These are phyloP conservation scores for Paramuricea clavata DNA, from an alignment of 92 coral and sea anemone genomes.

Conservation along the genomic window DNA sequence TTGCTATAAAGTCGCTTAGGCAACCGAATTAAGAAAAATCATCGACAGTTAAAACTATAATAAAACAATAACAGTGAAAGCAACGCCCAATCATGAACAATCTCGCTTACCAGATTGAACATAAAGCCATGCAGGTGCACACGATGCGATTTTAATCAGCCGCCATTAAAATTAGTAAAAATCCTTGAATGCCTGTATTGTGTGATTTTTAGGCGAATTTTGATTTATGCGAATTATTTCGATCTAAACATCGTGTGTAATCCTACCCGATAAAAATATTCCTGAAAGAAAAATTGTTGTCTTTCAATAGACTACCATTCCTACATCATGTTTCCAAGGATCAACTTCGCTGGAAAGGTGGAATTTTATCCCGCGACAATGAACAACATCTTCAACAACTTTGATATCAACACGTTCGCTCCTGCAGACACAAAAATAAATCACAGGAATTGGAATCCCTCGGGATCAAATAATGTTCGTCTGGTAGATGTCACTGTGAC, in stretches of 20 bases:
- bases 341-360: conserved; percentile 41
- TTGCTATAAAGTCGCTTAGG: too few species aligned
- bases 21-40: too few species aligned
- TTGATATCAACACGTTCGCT: conserved; percentile 34
- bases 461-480: conserved; percentile 44
- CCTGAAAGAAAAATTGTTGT: not conserved
- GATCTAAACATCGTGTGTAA: not conserved
- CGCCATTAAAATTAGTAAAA: too few species aligned
- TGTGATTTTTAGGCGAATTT: too few species aligned
- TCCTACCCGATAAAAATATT: not conserved
- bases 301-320: conserved; percentile 21
- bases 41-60: too few species aligned
- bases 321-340: conserved; percentile 51
- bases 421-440: not conserved
- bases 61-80: too few species aligned
- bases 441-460: conserved; percentile 53
- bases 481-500: conserved; percentile 31
- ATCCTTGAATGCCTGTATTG: too few species aligned
- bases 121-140: too few species aligned
- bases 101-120: too few species aligned
- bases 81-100: too few species aligned
- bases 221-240: not conserved
- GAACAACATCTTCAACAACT: conserved; percentile 42
- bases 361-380: conserved; percentile 50
- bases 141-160: too few species aligned